Conservation (phyloP, 2,797 vertebrate species). For the Discoglossus pictus region DNA sequence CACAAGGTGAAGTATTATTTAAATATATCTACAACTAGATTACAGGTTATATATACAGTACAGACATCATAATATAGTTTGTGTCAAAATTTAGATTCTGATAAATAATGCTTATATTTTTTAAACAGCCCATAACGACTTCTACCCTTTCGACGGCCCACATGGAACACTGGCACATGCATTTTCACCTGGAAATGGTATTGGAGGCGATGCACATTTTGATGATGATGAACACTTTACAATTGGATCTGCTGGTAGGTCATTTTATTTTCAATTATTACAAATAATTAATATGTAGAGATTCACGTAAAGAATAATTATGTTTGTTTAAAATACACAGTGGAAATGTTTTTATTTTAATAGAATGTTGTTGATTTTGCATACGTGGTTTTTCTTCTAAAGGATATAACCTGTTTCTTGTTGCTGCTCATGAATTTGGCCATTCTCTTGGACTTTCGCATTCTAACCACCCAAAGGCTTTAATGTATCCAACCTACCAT, state of each 20-base stretch:
- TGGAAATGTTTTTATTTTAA: too few species aligned
- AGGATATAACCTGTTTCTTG: conserved; percentile 91
- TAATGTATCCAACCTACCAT: conserved; percentile 90
- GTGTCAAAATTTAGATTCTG: too few species aligned
- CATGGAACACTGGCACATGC: conserved; percentile 81
- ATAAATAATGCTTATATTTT: too few species aligned
- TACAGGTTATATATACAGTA: neutral
- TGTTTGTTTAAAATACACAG: too few species aligned
- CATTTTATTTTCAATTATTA: too few species aligned
- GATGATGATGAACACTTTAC: conserved; percentile 89
- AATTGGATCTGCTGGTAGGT: conserved; percentile 63
- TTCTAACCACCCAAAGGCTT: conserved; percentile 81
- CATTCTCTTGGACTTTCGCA: conserved; percentile 92
- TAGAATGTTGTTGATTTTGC: too few species aligned
- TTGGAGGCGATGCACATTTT: conserved; percentile 86
- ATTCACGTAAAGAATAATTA: too few species aligned
- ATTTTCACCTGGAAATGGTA: conserved; percentile 77
- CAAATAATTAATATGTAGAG: too few species aligned
- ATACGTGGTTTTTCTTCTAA: too few species aligned
- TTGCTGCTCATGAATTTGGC: conserved; percentile 91
- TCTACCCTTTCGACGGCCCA: conserved; percentile 80
- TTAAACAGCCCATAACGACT: conserved; percentile 80
- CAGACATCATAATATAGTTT: neutral
- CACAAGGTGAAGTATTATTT: conserved; percentile 70
- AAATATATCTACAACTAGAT: too few species aligned